Evolutionary conservation across 2,113 vertebrate genomes (phyloP).

Genomic region (Capreolus pygargus): DNA sequence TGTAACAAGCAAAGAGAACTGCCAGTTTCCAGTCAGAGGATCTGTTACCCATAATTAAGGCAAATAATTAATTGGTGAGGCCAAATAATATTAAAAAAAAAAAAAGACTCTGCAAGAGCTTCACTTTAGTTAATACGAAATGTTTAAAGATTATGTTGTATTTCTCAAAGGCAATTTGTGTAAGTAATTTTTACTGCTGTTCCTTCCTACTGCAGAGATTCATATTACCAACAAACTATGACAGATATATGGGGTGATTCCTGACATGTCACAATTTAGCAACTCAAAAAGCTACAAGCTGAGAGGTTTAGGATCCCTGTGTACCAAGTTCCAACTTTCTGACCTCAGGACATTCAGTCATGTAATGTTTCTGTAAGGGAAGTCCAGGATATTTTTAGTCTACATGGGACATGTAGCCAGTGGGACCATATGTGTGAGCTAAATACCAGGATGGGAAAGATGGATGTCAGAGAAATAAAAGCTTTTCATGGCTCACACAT

Average conservation of each 20-base stretch:
- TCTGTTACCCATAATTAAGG: constrained; percentile 26
- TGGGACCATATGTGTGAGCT: neutral
- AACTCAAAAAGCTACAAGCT: neutral
- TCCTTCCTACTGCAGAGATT: neutral
- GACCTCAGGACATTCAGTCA: neutral
- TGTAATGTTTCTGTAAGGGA: neutral
- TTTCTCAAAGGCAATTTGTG: constrained; percentile 16
- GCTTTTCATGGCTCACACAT: neutral
- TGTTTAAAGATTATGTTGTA: neutral
- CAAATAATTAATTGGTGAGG: constrained; percentile 19
- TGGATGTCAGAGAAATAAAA: neutral
- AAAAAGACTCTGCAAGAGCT: constrained; percentile 27
- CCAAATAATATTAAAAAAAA: neutral
- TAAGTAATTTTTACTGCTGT: neutral
- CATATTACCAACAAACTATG: neutral
- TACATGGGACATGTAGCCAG: neutral
- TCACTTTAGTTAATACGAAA: constrained; percentile 2
- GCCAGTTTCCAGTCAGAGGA: constrained; percentile 49
- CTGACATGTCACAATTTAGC: neutral
- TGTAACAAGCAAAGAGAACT: neutral
- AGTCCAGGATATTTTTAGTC: neutral
- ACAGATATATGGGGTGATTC: neutral
- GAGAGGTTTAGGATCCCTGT: neutral
- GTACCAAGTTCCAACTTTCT: neutral
- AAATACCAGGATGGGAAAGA: neutral